Conservation (phyloP, 23 tunicate genomes). For the Ascidia mentula region DNA sequence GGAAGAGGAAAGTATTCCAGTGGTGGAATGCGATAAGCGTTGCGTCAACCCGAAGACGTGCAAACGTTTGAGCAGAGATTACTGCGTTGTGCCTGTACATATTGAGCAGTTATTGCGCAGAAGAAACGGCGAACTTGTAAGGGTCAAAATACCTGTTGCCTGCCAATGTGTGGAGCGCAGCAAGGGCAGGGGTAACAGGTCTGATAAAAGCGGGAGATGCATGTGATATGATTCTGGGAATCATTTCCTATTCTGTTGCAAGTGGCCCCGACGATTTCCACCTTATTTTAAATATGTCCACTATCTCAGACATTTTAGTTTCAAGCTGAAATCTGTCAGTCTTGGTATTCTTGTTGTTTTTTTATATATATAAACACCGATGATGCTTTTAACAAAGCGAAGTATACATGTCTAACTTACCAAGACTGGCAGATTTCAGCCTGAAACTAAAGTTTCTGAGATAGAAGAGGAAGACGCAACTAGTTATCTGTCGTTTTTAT, state of each 20-base stretch:
- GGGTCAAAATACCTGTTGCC: not conserved
- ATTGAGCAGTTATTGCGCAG: not conserved
- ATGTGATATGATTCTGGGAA: too few species aligned
- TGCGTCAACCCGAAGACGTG: not conserved
- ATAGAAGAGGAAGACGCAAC: too few species aligned
- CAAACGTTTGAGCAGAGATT: not conserved
- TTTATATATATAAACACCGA: too few species aligned
- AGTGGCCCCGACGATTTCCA: not conserved
- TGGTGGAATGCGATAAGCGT: not conserved
- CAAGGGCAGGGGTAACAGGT: not conserved
- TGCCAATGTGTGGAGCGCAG: not conserved
- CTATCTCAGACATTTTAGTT: too few species aligned
- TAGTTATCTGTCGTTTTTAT: too few species aligned
- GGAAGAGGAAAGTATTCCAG: not conserved
- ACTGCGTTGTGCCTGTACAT: not conserved
- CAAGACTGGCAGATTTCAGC: too few species aligned
- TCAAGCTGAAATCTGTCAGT: too few species aligned
- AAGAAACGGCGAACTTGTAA: not conserved
- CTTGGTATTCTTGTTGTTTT: too few species aligned
- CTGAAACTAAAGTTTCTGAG: too few species aligned
- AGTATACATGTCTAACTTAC: too few species aligned
- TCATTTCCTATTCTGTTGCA: not conserved
- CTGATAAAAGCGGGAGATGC: not conserved
- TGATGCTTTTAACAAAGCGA: too few species aligned
- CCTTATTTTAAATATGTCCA: too few species aligned